Evolutionary conservation across 2,888 invertebrate species (phyloP), one percentile per base, ranked within the genome.

Genomic region (Allygus modestus): DNA sequence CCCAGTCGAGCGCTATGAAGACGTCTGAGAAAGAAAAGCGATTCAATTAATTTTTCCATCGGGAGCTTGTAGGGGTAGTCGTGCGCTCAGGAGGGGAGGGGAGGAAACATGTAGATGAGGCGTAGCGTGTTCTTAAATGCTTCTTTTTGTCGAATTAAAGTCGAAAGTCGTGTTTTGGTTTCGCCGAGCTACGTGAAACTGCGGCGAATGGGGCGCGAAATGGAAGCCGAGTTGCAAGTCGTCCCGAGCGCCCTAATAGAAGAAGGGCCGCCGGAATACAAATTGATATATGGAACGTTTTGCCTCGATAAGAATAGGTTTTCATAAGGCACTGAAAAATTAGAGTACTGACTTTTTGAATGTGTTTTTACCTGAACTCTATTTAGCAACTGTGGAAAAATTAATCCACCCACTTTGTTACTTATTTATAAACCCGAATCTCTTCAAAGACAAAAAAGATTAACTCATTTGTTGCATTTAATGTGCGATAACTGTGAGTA

Each of bases 21-120:
- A 84, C 61, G 85, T 82, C 84, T 77, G 84, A 81, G 85, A 84
- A 87, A 87, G 86, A 87, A 87, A 86, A 87, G 87, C 87, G 84
- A 87, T 87, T 86, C 87, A 87, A 88, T 87, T 87, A 87, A 88
- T 87, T 87, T 87, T 88, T 87, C 88, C 87, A 87, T 85, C 85
- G 87, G 88, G 87, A 87, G 79, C 86, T 86, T 77, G 84, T 69
- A n/a, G 85, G 82, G 71, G 82, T 28, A 26, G 46, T 41, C 46
- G 43, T 43, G 87, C 87, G 87, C 87, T 87, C 85, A 83, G 85
- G 69, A 37, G 46, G 41, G 31, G 12, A 17, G 23, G 51, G 77
- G 37, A 23, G 58, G 58, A 31, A 1, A n/a, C 79, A 83, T 83
- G 83, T 26, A 83, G 83, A 83, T 83, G 83, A 83, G 83, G 41